These are phyloP conservation scores for Gambusia holbrooki DNA, from an alignment of 2,113 vertebrate species.

Conservation along the genomic window DNA sequence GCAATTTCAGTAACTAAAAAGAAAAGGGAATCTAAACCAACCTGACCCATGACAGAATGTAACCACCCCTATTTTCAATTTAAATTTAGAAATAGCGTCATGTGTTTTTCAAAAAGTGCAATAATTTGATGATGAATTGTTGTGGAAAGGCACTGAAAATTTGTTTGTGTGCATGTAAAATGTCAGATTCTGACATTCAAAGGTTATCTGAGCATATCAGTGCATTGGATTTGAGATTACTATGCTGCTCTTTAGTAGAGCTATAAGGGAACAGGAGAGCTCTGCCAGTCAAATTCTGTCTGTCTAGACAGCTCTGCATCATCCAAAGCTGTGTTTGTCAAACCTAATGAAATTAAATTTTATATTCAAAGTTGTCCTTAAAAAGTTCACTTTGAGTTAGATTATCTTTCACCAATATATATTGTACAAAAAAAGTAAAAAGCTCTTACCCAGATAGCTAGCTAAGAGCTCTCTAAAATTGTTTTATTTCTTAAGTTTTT, in stretches of 20 bases:
- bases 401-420: neutral
- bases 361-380: neutral
- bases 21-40: too few relatives aligned
- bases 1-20: too few relatives aligned
- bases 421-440: too few relatives aligned
- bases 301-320: slow-evolving; percentile 14
- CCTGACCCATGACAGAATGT: too few relatives aligned
- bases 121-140: slow-evolving; percentile 14
- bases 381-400: neutral
- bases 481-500: too few relatives aligned
- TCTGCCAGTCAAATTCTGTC: slow-evolving; percentile 32
- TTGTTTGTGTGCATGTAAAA: slow-evolving; percentile 62
- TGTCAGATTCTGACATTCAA: slow-evolving; percentile 77
- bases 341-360: neutral
- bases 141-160: slow-evolving; percentile 35
- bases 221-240: slow-evolving; percentile 62
- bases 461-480: too few relatives aligned
- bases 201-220: slow-evolving; percentile 66
- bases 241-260: slow-evolving; percentile 17
- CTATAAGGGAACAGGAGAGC: neutral
- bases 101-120: neutral
- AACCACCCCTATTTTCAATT: too few relatives aligned
- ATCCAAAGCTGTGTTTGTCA: neutral
- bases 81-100: neutral
- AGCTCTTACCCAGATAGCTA: too few relatives aligned